A percentile compares a stretch with the other conserved stretches of the same genome.
Conservation (phyloP, 2,888 invertebrate genomes). For the Abscondita cerata region DNA sequence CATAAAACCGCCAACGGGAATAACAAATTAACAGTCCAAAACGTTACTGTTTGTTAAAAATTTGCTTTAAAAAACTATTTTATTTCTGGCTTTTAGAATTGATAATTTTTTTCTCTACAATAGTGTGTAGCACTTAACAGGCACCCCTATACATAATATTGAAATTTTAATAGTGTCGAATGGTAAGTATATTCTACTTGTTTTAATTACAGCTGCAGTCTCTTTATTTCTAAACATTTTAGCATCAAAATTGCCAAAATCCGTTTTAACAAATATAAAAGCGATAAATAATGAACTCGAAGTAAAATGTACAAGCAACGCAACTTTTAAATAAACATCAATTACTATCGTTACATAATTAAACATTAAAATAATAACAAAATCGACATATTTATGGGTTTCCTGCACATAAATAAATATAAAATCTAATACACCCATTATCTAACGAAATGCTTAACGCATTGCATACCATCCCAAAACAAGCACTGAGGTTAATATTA, state of each 20-base stretch:
- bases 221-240: neutral
- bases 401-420: slow-evolving; percentile 41
- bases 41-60: slow-evolving; percentile 24
- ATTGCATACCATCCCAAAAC: slow-evolving; percentile 45
- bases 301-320: slow-evolving; percentile 25
- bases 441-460: slow-evolving; percentile 40
- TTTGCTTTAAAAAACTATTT: slow-evolving; percentile 34
- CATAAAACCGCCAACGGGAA: neutral
- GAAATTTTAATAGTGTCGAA: slow-evolving; percentile 15
- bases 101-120: slow-evolving; percentile 28
- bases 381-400: slow-evolving; percentile 15
- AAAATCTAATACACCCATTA: slow-evolving; percentile 45
- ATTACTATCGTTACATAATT: slow-evolving; percentile 19
- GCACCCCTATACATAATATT: slow-evolving; percentile 34
- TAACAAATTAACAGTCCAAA: slow-evolving; percentile 26
- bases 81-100: slow-evolving; percentile 33
- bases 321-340: slow-evolving; percentile 17
- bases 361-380: slow-evolving; percentile 33
- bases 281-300: slow-evolving; percentile 12
- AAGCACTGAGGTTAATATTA: slow-evolving; percentile 44
- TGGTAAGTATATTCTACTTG: neutral
- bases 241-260: slow-evolving; percentile 14
- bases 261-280: slow-evolving; percentile 14
- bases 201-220: slow-evolving; percentile 8
- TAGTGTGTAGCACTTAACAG: slow-evolving; percentile 34